Percentiles rank a stretch among this genome's conserved stretches.
These are phyloP conservation scores for Diuraphis noxia DNA, from an alignment of 1,140 invertebrate species.

Conservation along the genomic window DNA sequence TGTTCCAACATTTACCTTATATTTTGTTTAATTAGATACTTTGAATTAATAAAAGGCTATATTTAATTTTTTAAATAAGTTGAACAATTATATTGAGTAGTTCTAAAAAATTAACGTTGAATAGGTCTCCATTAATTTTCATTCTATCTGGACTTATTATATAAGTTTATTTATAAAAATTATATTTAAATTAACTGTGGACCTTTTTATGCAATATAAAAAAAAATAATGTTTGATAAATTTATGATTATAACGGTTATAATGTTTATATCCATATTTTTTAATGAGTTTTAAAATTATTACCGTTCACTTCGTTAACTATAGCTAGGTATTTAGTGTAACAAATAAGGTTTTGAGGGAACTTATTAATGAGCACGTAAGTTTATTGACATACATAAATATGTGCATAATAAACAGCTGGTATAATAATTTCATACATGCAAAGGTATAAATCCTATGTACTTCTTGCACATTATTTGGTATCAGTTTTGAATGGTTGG, in stretches of 20 bases:
- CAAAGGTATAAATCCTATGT: not conserved
- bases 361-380: not conserved
- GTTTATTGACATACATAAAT: not conserved
- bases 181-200: not conserved
- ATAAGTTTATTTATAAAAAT: not conserved
- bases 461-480: not conserved
- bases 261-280: not conserved
- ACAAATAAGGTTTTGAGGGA: not conserved
- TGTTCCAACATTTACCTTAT: not conserved
- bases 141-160: accelerated
- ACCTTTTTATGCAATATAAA: not conserved
- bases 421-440: not conserved
- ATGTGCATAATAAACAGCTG: not conserved
- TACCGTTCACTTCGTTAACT: not conserved
- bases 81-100: not conserved
- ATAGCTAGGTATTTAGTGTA: not conserved
- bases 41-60: not conserved
- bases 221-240: not conserved
- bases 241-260: not conserved
- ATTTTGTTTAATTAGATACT: not conserved
- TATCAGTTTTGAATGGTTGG: not conserved
- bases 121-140: no score
- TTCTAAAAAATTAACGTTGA: no score
- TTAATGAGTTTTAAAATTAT: not conserved
- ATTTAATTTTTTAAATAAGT: not conserved